Evolutionary conservation across 2,797 vertebrate genomes (phyloP).

Genomic region (Glossophaga mutica): DNA sequence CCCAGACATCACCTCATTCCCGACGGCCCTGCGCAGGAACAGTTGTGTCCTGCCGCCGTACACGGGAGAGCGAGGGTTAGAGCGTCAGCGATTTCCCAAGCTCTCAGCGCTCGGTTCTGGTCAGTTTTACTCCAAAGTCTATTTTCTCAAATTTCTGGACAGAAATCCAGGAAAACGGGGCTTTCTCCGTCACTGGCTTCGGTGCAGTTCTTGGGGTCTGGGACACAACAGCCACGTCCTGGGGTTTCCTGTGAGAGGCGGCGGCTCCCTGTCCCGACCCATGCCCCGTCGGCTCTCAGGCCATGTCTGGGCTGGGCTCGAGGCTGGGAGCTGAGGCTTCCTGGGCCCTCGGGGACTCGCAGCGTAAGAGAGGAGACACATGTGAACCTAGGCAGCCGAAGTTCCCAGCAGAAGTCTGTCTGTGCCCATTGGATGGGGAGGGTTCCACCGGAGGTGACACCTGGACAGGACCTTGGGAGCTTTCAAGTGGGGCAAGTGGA

Average conservation of each 20-base stretch:
- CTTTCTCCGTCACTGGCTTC: background rate
- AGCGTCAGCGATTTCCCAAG: no score
- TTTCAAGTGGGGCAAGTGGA: background rate
- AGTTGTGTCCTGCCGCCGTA: rapidly evolving
- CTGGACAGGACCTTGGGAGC: background rate
- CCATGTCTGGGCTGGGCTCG: no score
- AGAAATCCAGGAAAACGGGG: background rate
- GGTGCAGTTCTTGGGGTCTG: background rate
- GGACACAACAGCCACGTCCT: background rate
- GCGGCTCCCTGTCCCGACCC: no score
- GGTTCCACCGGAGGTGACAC: background rate
- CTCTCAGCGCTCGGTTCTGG: background rate
- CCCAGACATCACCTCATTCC: rapidly evolving
- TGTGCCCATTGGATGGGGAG: no score
- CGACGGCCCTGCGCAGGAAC: rapidly evolving
- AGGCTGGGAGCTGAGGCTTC: background rate
- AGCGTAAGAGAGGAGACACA: background rate
- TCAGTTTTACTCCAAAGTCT: background rate
- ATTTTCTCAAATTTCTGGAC: background rate
- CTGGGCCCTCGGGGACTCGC: background rate
- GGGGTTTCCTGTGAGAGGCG: background rate
- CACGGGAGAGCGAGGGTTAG: rapidly evolving
- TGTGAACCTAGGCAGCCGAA: background rate
- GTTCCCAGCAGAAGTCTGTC: background rate
- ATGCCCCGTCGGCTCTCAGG: no score